Evolutionary conservation across 2,113 vertebrate genomes (phyloP).

Genomic region (Balaeniceps rex): DNA sequence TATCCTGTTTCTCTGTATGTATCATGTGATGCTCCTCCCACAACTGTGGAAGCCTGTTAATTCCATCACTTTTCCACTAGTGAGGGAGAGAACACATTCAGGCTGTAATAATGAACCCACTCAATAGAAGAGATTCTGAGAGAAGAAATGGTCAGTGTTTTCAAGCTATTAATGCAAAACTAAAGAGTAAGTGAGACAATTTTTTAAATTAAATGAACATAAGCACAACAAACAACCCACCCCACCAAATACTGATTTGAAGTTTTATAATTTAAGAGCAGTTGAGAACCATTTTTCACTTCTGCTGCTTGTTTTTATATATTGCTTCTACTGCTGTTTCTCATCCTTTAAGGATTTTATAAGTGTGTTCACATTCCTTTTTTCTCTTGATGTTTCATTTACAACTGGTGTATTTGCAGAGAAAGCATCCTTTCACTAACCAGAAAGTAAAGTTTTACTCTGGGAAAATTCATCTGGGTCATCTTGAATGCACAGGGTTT

Average conservation of each 20-base stretch:
- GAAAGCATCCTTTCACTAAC: background rate
- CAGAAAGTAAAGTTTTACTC: background rate
- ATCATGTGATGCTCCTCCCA: background rate
- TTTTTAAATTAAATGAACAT: background rate
- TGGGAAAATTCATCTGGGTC: background rate
- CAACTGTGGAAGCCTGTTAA: background rate
- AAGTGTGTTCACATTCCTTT: background rate
- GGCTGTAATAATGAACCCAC: background rate
- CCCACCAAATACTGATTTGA: background rate
- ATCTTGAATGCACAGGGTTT: background rate
- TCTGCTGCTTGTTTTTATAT: background rate
- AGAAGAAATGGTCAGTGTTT: background rate
- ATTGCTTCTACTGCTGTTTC: background rate
- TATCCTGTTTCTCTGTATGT: background rate
- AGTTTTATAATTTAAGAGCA: background rate
- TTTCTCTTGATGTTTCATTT: background rate
- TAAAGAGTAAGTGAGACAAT: background rate
- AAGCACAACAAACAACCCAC: background rate
- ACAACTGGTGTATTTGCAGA: background rate
- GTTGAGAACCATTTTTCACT: background rate
- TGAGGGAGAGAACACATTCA: background rate
- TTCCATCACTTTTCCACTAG: background rate
- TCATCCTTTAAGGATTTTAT: background rate
- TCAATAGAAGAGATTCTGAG: background rate
- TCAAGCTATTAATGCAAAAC: background rate